Evolutionary conservation across 2,797 vertebrate species (phyloP), one percentile per base, ranked within the genome.

Genomic region (Poecilia picta): DNA sequence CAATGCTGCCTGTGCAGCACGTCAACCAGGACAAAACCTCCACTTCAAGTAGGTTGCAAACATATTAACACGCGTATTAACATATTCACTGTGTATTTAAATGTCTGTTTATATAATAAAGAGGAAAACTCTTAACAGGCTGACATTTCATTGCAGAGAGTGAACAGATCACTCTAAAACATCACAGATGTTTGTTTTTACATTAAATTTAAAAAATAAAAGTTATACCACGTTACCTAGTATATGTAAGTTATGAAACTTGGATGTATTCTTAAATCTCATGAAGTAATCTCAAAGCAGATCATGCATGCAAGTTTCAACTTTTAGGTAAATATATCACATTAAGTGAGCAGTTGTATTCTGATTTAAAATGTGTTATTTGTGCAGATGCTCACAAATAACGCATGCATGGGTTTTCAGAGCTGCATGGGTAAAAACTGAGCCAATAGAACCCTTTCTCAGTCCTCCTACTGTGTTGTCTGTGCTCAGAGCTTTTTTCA

Each of bases 1-100:
- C 85, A 0, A 89, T 91, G 72, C 93, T 89, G 82, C 85, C 92
- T 55, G 86, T 92, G 91, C 92, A 93, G 85, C 80, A 92, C 10
- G 47, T 68, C 31, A 74, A 76, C 8, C 90, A 93, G 64, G 92
- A 95, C 25, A 95, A 94, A 86, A 83, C 77, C 80, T 83, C 80
- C 74, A 80, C 4, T 72, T 85, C 88, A 73, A 79, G 88, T 89
- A 68, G 55, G 77, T 72, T 59, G 33, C 10, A 25, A 25, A 57
- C 74, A 74, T 73, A 5, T 62, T 1, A 62, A 12, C 25, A n/a
- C n/a, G n/a, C n/a, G n/a, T n/a, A n/a, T n/a, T n/a, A n/a, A n/a
- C n/a, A n/a, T n/a, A n/a, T n/a, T 47, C 6, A 20, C 47, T 31
- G 11, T 10, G 10, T 39, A 25, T 39, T 53, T 47, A 18, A 57